A percentile compares a stretch with the other conserved stretches of the same genome.
phyloP scores from a whole-genome alignment of 2,797 vertebrate species.

The Channallabes apus region DNA sequence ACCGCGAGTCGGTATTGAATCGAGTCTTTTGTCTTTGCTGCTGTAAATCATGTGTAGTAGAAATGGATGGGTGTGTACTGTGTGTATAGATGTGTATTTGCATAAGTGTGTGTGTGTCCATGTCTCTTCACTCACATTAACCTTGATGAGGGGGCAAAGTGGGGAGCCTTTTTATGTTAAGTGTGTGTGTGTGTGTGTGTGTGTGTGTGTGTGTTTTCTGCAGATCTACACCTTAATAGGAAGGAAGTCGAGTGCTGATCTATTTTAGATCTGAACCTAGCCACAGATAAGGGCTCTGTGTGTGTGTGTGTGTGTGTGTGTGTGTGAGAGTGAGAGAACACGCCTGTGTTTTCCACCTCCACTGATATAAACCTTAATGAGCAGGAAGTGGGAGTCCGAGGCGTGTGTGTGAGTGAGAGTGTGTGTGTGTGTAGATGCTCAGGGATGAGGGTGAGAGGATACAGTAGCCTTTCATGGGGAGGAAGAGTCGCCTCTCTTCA shows the following conservation, averaged over 20 bases:
- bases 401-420: slow-evolving; percentile 46
- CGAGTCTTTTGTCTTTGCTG: no score
- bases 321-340: no score
- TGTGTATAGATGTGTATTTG: not conserved
- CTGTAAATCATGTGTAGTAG: not conserved
- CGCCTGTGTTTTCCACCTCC: not conserved
- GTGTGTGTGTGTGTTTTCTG: not conserved
- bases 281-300: not conserved
- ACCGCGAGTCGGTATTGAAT: not conserved
- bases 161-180: not conserved
- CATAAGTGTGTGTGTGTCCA: not conserved
- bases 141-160: not conserved
- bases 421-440: slow-evolving; percentile 58
- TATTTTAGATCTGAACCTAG: not conserved
- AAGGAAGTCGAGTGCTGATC: not conserved
- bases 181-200: not conserved
- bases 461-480: slow-evolving; percentile 57
- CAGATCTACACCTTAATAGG: not conserved
- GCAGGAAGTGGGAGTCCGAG: slow-evolving; percentile 41
- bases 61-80: not conserved
- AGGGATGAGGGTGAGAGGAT: slow-evolving; percentile 41
- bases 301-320: not conserved
- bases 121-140: not conserved
- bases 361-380: slow-evolving; percentile 28
- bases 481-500: slow-evolving; percentile 41